Percentiles rank a stretch among this genome's conserved stretches.
Conservation (phyloP, 2,797 vertebrate species). For the Hypotaenidia philippensis region DNA sequence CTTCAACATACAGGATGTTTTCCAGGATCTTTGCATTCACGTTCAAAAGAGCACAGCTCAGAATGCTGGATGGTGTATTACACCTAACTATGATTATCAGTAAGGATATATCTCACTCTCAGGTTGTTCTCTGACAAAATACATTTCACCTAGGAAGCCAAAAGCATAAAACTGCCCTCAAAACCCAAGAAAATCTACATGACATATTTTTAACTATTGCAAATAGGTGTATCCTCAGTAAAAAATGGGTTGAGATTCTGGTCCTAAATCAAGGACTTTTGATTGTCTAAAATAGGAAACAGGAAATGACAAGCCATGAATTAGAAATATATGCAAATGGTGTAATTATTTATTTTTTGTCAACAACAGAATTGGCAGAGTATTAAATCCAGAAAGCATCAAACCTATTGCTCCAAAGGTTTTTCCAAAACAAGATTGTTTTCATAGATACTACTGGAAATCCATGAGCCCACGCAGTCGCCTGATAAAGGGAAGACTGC, state of each 20-base stretch:
- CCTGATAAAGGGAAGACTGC: not conserved
- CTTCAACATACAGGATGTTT: not conserved
- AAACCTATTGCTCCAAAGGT: not conserved
- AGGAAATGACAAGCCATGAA: not conserved
- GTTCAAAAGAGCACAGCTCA: not conserved
- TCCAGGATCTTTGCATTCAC: not conserved
- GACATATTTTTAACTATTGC: fast-evolving
- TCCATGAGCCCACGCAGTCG: not conserved
- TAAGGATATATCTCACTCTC: not conserved
- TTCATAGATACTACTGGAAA: not conserved
- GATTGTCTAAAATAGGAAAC: constrained; percentile 8
- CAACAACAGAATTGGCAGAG: not conserved
- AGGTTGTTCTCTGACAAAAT: not conserved
- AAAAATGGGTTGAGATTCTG: not conserved
- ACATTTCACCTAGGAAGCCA: not conserved
- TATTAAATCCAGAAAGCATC: not conserved
- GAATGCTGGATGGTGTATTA: not conserved
- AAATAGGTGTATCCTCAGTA: not conserved
- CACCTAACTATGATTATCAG: not conserved
- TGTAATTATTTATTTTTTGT: not conserved
- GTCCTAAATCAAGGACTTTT: not conserved
- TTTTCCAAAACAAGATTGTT: constrained; percentile 32
- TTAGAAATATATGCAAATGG: constrained; percentile 15
- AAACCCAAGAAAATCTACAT: not conserved
- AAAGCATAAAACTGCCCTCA: not conserved